Percentiles rank a stretch among this genome's conserved stretches.
Evolutionary conservation across 2,113 vertebrate genomes (phyloP).

Genomic region (Amblyopsis rosae): DNA sequence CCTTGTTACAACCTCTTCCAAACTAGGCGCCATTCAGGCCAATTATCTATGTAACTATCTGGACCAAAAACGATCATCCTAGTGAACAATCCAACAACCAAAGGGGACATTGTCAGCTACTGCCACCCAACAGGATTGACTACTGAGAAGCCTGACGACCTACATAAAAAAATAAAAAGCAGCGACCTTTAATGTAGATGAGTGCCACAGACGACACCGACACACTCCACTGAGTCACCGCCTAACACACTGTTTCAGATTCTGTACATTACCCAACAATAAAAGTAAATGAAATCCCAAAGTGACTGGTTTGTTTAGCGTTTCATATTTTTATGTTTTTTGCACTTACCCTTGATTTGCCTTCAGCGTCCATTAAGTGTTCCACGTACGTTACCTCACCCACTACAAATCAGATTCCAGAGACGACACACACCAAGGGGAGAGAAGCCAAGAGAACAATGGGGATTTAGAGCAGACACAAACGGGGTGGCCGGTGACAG

Average conservation of each 20-base stretch:
- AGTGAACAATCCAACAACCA: constrained; percentile 66
- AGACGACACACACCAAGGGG: constrained; percentile 99
- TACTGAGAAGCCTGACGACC: constrained; percentile 64
- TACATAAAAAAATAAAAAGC: constrained; percentile 41
- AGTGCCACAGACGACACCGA: constrained; percentile 66
- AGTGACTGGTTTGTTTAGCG: constrained; percentile 78
- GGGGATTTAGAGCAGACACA: constrained; percentile 99
- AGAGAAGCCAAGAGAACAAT: constrained; percentile 99
- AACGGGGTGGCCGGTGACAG: constrained; percentile 87
- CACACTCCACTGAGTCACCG: constrained; percentile 59
- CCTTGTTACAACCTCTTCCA: constrained; percentile 62
- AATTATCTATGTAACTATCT: background rate
- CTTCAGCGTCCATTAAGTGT: constrained; percentile 99
- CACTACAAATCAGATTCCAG: constrained; percentile 99
- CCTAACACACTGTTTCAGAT: constrained; percentile 60
- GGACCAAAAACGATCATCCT: constrained; percentile 26
- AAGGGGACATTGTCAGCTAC: constrained; percentile 57
- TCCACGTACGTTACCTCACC: constrained; percentile 99
- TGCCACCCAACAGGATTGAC: constrained; percentile 62
- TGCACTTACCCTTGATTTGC: constrained; percentile 99
- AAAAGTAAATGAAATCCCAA: constrained; percentile 71
- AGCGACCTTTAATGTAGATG: constrained; percentile 55
- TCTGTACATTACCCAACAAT: constrained; percentile 70
- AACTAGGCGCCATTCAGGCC: constrained; percentile 33
- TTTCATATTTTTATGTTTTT: constrained; percentile 76